Base-by-base conservation (phyloP, 2,888 invertebrate genomes). In the Chesias legatella region DNA sequence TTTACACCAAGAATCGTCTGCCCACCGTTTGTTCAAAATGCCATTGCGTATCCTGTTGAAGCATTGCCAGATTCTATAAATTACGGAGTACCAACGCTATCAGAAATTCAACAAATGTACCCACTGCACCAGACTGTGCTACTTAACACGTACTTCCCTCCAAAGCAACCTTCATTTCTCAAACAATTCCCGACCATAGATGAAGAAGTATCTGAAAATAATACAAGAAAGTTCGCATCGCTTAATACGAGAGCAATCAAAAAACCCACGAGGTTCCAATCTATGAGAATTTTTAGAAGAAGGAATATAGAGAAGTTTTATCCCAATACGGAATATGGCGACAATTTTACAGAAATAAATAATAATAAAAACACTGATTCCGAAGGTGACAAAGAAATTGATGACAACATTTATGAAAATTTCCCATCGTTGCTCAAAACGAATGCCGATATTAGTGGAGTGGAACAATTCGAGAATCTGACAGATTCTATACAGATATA, bases 401-500 rank as follows among this genome's bases (percentile, higher is more conserved):
- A 22, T 22, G 76, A 77, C 48, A 79, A 73, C 22, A 83, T 89
- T 31, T 89, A 89, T 41, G 88, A 79, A 7, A 89, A 89, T 43
- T 88, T 76, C 60, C 80, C 85, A 0, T 73, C 78, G n/a, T 51
- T 79, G 24, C 63, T 73, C 2, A 74, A 65, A 69, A 61, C 72
- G 0, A 78, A 77, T 45, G 72, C 79, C 3, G 67, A 79, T 51
- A 78, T 84, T 37, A 86, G 83, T 56, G 86, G 82, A 6, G 68
- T 82, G 1, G 83, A 84, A 45, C 65, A 85, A 43, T 92, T 91
- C 68, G 91, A 93, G 69, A 91, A 92, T 64, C 73, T 92, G 38
- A 91, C 91, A 27, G 92, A 92, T 65, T 92, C 92, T 8, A 91
- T 92, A 50, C 92, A 92, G 76, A 89, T 92, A 17, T 90, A 90